Conservation (phyloP, 2,888 invertebrate species). For the Tolmerus cingulatus region DNA sequence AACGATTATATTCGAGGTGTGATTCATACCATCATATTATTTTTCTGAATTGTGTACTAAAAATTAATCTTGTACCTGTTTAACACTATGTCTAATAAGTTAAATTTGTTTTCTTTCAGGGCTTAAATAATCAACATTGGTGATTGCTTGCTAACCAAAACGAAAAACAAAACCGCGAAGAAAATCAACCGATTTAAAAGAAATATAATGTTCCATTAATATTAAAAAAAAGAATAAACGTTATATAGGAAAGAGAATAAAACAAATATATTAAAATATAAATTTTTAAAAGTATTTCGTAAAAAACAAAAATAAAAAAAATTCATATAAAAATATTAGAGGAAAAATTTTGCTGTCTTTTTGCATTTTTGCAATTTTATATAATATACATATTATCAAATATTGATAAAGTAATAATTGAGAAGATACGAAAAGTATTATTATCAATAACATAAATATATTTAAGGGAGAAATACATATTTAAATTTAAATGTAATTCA, state of each 20-base stretch:
- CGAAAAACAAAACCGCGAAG: conserved; percentile 50
- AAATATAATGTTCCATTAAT: conserved; percentile 61
- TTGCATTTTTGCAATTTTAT: conserved; percentile 65
- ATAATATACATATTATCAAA: conserved; percentile 51
- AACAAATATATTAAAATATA: conserved; percentile 52
- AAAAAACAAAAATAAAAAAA: conserved; percentile 45
- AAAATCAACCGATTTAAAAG: conserved; percentile 37
- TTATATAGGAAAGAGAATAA: conserved; percentile 38
- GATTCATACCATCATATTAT: too few species aligned
- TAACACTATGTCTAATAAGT: background rate
- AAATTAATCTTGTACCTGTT: background rate
- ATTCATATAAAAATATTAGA: conserved; percentile 51
- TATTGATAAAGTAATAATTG: conserved; percentile 49
- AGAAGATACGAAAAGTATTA: conserved; percentile 47
- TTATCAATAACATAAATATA: conserved; percentile 44
- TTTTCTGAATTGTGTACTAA: background rate
- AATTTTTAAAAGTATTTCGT: conserved; percentile 44
- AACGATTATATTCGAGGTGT: too few species aligned
- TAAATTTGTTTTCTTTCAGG: background rate
- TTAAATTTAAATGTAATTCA: conserved; percentile 44
- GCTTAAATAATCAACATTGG: conserved; percentile 15
- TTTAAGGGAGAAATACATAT: conserved; percentile 30
- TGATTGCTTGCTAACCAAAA: conserved; percentile 42
- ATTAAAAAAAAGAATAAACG: conserved; percentile 46
- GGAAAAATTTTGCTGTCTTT: conserved; percentile 59